A percentile compares a stretch with the other conserved stretches of the same genome.
Evolutionary conservation across 2,888 invertebrate species (phyloP).

Genomic region (Leptinotarsa juncta): DNA sequence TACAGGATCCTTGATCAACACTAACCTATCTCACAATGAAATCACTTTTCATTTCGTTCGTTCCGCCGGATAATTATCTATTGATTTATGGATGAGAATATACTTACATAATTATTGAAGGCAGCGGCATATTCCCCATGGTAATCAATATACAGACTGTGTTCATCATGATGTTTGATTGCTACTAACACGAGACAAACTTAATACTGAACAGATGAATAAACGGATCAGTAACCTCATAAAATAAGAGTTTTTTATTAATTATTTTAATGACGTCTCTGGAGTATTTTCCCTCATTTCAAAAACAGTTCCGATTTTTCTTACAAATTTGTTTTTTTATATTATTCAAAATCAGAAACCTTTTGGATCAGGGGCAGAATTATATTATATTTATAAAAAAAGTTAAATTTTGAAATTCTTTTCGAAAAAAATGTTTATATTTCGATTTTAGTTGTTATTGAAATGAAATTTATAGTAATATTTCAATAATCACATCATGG

Average conservation of each 20-base stretch:
- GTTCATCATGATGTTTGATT: neutral
- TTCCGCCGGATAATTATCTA: slow-evolving; percentile 5
- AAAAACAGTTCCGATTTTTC: too few species aligned
- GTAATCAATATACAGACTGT: neutral
- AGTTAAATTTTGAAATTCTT: too few species aligned
- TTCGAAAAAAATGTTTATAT: too few species aligned
- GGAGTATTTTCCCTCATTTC: too few species aligned
- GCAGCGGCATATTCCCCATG: neutral
- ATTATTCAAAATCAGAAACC: too few species aligned
- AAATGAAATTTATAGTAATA: too few species aligned
- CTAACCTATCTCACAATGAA: neutral
- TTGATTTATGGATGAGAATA: slow-evolving; percentile 9
- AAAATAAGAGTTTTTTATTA: neutral
- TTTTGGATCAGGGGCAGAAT: too few species aligned
- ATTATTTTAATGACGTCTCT: too few species aligned
- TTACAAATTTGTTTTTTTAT: too few species aligned
- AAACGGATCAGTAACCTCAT: neutral
- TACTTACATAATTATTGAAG: slow-evolving; percentile 8
- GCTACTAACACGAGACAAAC: neutral
- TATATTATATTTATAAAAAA: too few species aligned
- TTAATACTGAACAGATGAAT: neutral
- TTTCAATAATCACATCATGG: too few species aligned
- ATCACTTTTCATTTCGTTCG: slow-evolving; percentile 15
- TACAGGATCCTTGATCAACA: neutral
- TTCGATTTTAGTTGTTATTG: too few species aligned